phyloP scores from a whole-genome alignment of 1,140 invertebrate genomes.

The Pararge aegeria region DNA sequence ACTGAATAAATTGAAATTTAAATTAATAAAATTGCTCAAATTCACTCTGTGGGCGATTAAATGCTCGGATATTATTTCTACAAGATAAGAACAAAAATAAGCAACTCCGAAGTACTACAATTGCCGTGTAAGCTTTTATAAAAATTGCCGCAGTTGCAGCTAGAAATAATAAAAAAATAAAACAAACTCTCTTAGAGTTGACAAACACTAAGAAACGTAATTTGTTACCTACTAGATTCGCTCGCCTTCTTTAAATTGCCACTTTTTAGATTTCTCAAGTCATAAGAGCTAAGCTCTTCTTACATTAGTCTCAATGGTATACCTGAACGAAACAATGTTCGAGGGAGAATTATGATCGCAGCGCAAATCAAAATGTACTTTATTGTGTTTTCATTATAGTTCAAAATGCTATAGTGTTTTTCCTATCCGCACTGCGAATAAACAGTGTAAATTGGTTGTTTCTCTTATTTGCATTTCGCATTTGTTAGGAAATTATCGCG shows the following conservation, averaged over 20 bases:
- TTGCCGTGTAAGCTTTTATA: too few relatives aligned
- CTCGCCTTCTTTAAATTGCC: background rate
- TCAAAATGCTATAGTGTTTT: background rate
- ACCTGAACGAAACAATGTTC: constrained; percentile 27
- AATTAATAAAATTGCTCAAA: too few relatives aligned
- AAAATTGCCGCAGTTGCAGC: too few relatives aligned
- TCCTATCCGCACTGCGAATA: constrained; percentile 5
- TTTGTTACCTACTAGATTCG: background rate
- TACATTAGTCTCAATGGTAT: constrained; percentile 26
- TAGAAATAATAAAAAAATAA: too few relatives aligned
- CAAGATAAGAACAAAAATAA: too few relatives aligned
- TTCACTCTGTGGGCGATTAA: too few relatives aligned
- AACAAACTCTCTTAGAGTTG: too few relatives aligned
- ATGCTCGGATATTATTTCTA: too few relatives aligned
- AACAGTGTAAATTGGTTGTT: constrained; percentile 12
- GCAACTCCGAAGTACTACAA: too few relatives aligned
- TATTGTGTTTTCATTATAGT: background rate
- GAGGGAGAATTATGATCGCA: constrained; percentile 1
- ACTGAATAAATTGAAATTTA: too few relatives aligned
- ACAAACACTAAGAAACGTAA: too few relatives aligned
- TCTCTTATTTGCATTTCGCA: constrained; percentile 10
- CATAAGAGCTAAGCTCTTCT: constrained; percentile 26
- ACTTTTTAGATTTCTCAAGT: constrained; percentile 24
- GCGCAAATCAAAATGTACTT: background rate
- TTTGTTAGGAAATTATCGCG: constrained; percentile 7